Evolutionary conservation across 1,140 invertebrate species (phyloP).

Genomic region (Helicorthomorpha holstii): DNA sequence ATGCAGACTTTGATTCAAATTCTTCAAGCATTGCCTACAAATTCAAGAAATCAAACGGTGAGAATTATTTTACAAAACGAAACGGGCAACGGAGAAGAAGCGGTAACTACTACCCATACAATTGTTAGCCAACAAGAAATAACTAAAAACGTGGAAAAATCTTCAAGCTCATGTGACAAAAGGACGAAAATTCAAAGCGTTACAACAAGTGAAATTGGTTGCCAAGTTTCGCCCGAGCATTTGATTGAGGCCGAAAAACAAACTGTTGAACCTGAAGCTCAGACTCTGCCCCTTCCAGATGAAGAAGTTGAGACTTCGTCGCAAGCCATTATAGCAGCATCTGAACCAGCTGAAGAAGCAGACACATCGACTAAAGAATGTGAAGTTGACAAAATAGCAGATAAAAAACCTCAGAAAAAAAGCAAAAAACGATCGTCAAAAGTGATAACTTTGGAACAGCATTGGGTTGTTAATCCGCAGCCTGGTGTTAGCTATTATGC

Average conservation of each 20-base stretch:
- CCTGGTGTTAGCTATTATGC: slow-evolving; percentile 8
- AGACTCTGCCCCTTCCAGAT: neutral
- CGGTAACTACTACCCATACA: neutral
- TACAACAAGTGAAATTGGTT: slow-evolving; percentile 2
- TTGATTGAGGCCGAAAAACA: neutral
- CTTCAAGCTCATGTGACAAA: neutral
- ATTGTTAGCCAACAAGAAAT: neutral
- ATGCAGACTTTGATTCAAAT: slow-evolving; percentile 8
- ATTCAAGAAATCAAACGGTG: slow-evolving; percentile 1
- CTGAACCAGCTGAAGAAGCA: neutral
- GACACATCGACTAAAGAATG: neutral
- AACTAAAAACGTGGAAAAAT: neutral
- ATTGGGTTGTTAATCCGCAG: neutral
- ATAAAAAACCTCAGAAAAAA: neutral
- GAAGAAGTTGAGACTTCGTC: neutral
- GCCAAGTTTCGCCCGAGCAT: slow-evolving; percentile 2
- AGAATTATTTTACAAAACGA: slow-evolving; percentile 3
- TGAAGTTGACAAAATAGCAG: neutral
- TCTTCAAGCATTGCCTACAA: slow-evolving; percentile 5
- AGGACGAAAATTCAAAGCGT: too few species aligned
- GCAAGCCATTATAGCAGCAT: neutral
- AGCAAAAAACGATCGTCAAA: neutral
- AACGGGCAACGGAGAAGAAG: neutral
- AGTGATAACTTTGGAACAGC: neutral
- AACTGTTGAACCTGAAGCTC: neutral